Conservation (phyloP, 2,888 invertebrate species). For the Rhodophaea formosa region DNA sequence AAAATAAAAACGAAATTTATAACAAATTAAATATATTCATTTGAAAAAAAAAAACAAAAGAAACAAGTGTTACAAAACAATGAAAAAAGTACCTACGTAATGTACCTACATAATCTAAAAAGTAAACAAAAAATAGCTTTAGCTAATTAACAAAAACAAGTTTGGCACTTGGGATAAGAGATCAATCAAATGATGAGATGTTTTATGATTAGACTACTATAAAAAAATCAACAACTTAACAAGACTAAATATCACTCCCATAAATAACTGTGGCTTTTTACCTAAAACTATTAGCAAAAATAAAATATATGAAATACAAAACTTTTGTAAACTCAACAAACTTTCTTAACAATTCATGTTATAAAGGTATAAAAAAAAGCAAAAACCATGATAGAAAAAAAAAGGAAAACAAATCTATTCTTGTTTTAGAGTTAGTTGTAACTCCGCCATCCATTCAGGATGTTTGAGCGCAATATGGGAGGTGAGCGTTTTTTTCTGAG, state of each 20-base stretch:
- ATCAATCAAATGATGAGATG: slow-evolving; percentile 26
- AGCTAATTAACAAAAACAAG: slow-evolving; percentile 9
- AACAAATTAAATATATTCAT: slow-evolving; percentile 31
- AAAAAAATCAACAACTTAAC: slow-evolving; percentile 9
- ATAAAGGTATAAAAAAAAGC: slow-evolving; percentile 28
- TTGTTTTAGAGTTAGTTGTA: slow-evolving; percentile 23
- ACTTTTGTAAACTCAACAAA: slow-evolving; percentile 26
- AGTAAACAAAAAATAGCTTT: not conserved
- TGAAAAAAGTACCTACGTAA: slow-evolving; percentile 23
- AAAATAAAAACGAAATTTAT: slow-evolving; percentile 28
- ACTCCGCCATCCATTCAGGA: slow-evolving; percentile 33
- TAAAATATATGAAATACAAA: not conserved
- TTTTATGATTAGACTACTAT: slow-evolving; percentile 1
- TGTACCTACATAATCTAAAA: slow-evolving; percentile 34
- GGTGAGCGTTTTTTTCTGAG: slow-evolving; percentile 85
- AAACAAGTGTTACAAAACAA: slow-evolving; percentile 19
- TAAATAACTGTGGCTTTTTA: slow-evolving; percentile 3
- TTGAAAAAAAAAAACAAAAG: slow-evolving; percentile 26
- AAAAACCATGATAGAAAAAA: slow-evolving; percentile 30
- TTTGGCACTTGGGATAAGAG: slow-evolving; percentile 22
- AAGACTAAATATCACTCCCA: slow-evolving; percentile 2
- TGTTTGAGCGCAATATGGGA: slow-evolving; percentile 77
- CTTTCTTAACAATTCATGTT: slow-evolving; percentile 52
- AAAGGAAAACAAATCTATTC: slow-evolving; percentile 27
- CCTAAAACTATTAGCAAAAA: not conserved